Percentiles rank a stretch among this genome's conserved stretches.
These are phyloP conservation scores for Anticlea derivata DNA, from an alignment of 2,888 invertebrate species.

Conservation along the genomic window DNA sequence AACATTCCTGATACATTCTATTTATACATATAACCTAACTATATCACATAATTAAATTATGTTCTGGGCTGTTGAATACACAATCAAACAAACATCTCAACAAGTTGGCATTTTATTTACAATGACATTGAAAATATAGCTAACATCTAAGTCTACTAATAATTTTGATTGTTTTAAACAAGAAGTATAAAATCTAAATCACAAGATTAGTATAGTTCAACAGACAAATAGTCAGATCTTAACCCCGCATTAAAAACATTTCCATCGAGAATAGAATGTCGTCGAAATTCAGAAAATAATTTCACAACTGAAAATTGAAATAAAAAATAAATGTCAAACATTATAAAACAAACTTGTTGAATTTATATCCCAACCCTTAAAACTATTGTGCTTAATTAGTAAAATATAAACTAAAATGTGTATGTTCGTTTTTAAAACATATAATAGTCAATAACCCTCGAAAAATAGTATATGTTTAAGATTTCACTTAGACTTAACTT, in stretches of 20 bases:
- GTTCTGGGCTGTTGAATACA: constrained; percentile 45
- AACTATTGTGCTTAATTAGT: constrained; percentile 75
- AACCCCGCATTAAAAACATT: constrained; percentile 57
- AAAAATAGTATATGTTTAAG: constrained; percentile 78
- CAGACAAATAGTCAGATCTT: constrained; percentile 75
- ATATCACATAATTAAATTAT: constrained; percentile 45
- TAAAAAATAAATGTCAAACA: constrained; percentile 33
- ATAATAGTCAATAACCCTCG: constrained; percentile 70
- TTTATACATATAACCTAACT: constrained; percentile 36
- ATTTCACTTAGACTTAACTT: constrained; percentile 63
- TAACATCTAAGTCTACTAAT: constrained; percentile 82
- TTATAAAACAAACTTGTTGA: constrained; percentile 59
- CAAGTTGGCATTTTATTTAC: constrained; percentile 85
- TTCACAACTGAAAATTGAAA: constrained; percentile 55
- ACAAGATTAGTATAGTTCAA: constrained; percentile 75
- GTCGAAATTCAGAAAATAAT: constrained; percentile 42
- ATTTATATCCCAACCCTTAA: constrained; percentile 69
- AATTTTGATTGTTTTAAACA: constrained; percentile 83
- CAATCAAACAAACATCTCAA: constrained; percentile 73
- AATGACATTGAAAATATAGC: constrained; percentile 84
- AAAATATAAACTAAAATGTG: constrained; percentile 62
- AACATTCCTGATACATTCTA: constrained; percentile 60
- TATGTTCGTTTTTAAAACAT: constrained; percentile 61
- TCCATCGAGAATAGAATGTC: constrained; percentile 46
- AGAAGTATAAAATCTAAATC: constrained; percentile 84